Conservation (phyloP, 2,888 invertebrate genomes). For the Agrochola lychnidis region DNA sequence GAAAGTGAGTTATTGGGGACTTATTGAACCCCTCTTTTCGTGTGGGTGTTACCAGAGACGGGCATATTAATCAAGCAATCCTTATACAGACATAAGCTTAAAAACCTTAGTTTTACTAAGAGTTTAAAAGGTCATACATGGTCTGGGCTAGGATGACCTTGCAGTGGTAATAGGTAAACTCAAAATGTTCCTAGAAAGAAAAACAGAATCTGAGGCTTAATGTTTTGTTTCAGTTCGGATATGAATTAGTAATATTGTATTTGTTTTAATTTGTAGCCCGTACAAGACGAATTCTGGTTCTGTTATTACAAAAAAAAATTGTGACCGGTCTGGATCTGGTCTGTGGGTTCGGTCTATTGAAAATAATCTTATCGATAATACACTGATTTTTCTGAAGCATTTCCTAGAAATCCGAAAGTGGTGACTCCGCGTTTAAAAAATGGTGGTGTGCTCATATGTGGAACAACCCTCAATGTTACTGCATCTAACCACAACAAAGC, state of each 20-base stretch:
- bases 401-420: neutral
- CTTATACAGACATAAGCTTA: neutral
- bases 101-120: neutral
- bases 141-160: neutral
- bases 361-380: neutral
- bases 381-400: too few species aligned
- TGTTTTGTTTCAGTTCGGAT: neutral
- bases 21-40: constrained; percentile 34
- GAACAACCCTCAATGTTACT: neutral
- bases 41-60: constrained; percentile 24
- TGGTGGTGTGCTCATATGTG: neutral
- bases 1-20: constrained; percentile 48
- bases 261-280: neutral
- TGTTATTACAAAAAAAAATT: too few species aligned
- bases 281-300: neutral
- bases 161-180: neutral
- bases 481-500: neutral
- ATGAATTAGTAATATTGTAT: neutral
- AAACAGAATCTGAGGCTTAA: too few species aligned
- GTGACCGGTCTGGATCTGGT: too few species aligned
- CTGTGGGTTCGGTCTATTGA: too few species aligned
- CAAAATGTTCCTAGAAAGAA: neutral
- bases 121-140: neutral
- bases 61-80: constrained; percentile 16
- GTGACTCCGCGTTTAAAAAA: neutral